Conservation (phyloP, 2,113 vertebrate genomes). For the Uria aalge region DNA sequence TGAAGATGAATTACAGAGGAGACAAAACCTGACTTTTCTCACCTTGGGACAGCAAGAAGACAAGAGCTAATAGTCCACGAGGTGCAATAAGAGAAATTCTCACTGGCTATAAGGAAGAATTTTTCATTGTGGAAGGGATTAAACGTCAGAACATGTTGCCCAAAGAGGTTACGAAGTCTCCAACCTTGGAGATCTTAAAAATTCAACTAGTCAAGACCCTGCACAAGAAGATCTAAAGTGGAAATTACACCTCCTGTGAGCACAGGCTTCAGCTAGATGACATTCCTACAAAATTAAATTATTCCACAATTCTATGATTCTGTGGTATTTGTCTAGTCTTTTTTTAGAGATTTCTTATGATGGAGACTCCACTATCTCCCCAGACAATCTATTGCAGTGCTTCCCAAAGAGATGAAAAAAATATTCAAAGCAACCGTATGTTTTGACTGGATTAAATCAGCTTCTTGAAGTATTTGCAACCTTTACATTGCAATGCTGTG, state of each 20-base stretch:
- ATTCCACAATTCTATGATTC: not conserved
- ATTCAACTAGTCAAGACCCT: not conserved
- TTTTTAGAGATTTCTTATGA: not conserved
- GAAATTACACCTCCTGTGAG: not conserved
- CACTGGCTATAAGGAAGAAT: not conserved
- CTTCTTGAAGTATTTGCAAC: not conserved
- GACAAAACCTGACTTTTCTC: not conserved
- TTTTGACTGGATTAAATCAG: not conserved
- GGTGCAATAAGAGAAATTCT: not conserved
- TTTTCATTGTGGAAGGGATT: not conserved
- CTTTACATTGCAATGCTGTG: not conserved
- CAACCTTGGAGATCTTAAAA: not conserved
- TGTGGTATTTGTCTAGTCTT: not conserved
- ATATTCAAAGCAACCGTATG: not conserved
- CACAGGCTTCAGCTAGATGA: not conserved
- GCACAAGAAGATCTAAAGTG: not conserved
- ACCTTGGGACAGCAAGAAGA: not conserved
- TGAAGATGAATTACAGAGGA: not conserved
- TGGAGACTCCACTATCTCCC: not conserved
- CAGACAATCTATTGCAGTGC: not conserved
- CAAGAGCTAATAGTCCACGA: not conserved
- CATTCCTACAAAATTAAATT: not conserved
- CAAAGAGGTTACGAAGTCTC: not conserved
- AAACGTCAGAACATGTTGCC: fast-evolving
- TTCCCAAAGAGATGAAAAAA: not conserved